Conservation (phyloP, 2,113 vertebrate species). For the Tricholaema leucomelas region DNA sequence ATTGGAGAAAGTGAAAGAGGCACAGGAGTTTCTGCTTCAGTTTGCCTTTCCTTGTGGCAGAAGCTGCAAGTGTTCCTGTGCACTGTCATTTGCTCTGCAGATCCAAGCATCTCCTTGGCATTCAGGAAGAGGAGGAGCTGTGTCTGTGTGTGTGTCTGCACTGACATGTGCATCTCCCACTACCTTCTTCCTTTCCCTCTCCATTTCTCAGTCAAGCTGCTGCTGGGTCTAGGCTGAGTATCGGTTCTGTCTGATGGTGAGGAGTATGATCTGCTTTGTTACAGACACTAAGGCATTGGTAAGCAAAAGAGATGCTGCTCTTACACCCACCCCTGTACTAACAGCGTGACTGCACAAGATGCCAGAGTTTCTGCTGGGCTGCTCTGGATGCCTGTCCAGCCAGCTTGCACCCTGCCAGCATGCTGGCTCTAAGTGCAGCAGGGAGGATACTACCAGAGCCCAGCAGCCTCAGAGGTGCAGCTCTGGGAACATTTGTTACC, state of each 20-base stretch:
- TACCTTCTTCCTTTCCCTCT: not conserved
- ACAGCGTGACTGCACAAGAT: not conserved
- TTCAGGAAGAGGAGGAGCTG: not conserved
- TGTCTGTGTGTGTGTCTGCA: not conserved
- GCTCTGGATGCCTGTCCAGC: not conserved
- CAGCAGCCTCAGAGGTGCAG: not conserved
- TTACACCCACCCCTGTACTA: not conserved
- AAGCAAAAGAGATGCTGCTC: not conserved
- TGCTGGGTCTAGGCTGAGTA: fast-evolving
- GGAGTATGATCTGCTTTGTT: not conserved
- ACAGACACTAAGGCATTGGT: not conserved
- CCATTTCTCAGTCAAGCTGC: not conserved
- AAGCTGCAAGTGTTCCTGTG: not conserved
- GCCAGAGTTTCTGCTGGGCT: not conserved
- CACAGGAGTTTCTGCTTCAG: not conserved
- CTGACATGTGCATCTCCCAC: too few species aligned
- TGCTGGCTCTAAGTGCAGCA: not conserved
- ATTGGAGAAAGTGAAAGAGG: not conserved
- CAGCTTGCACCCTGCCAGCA: not conserved
- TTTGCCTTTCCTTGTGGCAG: not conserved
- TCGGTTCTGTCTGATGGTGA: not conserved
- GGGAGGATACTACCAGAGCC: not conserved
- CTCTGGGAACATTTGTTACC: not conserved
- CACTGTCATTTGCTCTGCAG: not conserved
- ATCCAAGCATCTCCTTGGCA: not conserved